Percentiles rank a stretch among this genome's conserved stretches.
phyloP scores from a whole-genome alignment of 2,113 vertebrate genomes.

The Neodontobutis hainanensis region DNA sequence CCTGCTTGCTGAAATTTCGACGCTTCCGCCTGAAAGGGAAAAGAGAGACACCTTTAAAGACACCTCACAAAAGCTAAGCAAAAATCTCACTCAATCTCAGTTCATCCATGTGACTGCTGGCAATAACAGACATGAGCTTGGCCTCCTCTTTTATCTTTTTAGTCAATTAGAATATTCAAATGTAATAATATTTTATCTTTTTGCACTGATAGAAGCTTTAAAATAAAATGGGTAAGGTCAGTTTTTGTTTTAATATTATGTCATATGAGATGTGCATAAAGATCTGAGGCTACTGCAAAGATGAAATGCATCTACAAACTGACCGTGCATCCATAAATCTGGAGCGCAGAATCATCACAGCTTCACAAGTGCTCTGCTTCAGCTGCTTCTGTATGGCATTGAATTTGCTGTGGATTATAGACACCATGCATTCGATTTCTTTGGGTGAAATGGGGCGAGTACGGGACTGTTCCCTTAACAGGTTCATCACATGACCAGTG shows the following conservation, averaged over 20 bases:
- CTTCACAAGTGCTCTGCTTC: slow-evolving; percentile 58
- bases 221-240: no score
- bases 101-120: no score
- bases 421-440: slow-evolving; percentile 79
- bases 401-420: slow-evolving; percentile 83
- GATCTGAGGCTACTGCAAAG: no score
- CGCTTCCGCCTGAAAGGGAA: slow-evolving; percentile 34
- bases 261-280: no score
- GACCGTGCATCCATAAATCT: slow-evolving; percentile 56
- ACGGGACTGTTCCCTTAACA: slow-evolving; percentile 52
- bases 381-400: slow-evolving; percentile 76
- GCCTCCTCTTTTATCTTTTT: no score
- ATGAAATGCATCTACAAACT: background rate
- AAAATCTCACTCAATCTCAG: no score
- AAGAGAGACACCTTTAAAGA: background rate
- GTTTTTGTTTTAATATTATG: no score
- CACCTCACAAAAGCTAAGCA: background rate
- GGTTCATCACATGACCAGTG: slow-evolving; percentile 60
- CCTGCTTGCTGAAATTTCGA: slow-evolving; percentile 93
- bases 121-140: no score
- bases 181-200: no score
- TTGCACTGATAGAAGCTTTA: no score
- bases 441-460: slow-evolving; percentile 53
- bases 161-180: no score
- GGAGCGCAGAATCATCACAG: slow-evolving; percentile 55